Evolutionary conservation across 2,113 vertebrate species (phyloP).

Genomic region (Coturnix japonica): DNA sequence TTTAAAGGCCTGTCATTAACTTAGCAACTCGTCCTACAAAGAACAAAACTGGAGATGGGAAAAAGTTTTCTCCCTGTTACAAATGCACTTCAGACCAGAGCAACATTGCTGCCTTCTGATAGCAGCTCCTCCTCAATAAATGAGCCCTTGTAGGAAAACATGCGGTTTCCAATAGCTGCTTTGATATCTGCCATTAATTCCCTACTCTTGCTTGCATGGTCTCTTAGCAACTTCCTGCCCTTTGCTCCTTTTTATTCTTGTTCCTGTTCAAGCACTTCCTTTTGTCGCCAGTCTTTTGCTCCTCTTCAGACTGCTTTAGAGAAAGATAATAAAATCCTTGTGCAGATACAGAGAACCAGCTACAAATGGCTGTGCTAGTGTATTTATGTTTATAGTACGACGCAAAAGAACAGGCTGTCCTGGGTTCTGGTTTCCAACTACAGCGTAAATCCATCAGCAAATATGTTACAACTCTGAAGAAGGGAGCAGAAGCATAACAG

Average conservation of each 20-base stretch:
- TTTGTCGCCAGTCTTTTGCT: constrained; percentile 2
- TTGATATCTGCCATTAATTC: constrained; percentile 70
- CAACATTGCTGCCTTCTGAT: fast-evolving
- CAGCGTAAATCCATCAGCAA: constrained; percentile 63
- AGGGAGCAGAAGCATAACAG: not conserved
- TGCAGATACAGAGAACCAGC: constrained; percentile 50
- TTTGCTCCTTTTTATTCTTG: constrained; percentile 67
- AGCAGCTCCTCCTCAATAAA: constrained; percentile 15
- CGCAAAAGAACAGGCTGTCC: constrained; percentile 69
- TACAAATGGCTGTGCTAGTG: not conserved
- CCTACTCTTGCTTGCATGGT: constrained; percentile 54
- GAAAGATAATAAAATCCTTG: constrained; percentile 46
- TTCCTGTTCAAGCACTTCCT: constrained; percentile 53
- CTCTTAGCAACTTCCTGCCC: constrained; percentile 66
- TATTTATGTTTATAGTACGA: constrained; percentile 67
- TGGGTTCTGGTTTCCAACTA: constrained; percentile 70
- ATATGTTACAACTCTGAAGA: not conserved
- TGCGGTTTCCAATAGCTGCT: constrained; percentile 20
- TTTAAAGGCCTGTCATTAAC: constrained; percentile 24
- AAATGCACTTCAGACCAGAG: not conserved
- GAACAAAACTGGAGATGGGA: not conserved
- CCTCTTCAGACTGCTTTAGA: constrained; percentile 33
- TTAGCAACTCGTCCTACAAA: not conserved
- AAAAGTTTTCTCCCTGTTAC: not conserved
- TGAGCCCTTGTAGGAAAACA: constrained; percentile 34